Percentiles rank a stretch among this genome's conserved stretches.
Conservation (phyloP, 2,113 vertebrate species). For the Potamarius usumacintae region DNA sequence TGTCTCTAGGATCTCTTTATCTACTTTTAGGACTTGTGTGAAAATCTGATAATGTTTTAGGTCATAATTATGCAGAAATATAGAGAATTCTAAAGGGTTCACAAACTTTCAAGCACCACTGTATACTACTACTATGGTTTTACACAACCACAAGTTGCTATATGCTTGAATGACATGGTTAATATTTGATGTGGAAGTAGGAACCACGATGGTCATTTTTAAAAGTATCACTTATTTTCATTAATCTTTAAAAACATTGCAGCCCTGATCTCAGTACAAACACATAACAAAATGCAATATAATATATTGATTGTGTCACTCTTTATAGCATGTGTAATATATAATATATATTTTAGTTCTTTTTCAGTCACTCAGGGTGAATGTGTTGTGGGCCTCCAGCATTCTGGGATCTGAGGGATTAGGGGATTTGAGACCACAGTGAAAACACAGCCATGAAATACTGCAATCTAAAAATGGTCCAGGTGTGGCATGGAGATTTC, state of each 20-base stretch:
- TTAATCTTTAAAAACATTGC: no score
- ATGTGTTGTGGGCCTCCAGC: constrained; percentile 55
- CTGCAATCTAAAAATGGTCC: constrained; percentile 65
- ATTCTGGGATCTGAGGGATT: constrained; percentile 67
- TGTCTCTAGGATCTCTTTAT: no score
- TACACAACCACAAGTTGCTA: not conserved
- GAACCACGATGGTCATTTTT: not conserved
- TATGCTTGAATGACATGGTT: not conserved
- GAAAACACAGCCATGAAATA: constrained; percentile 65
- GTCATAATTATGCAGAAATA: no score
- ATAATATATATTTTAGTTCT: constrained; percentile 6
- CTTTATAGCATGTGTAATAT: not conserved
- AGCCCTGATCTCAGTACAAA: not conserved
- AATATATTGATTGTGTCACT: not conserved
- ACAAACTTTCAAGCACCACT: no score
- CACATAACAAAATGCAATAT: not conserved
- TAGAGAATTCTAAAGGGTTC: no score
- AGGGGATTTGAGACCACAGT: constrained; percentile 65
- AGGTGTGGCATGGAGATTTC: constrained; percentile 66
- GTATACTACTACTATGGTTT: not conserved
- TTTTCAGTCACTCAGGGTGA: constrained; percentile 48
- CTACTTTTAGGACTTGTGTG: no score
- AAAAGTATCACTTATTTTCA: not conserved
- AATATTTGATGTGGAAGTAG: not conserved
- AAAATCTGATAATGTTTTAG: no score